Conservation (phyloP, 2,888 invertebrate genomes). For the Xanthostigma xanthostigma region DNA sequence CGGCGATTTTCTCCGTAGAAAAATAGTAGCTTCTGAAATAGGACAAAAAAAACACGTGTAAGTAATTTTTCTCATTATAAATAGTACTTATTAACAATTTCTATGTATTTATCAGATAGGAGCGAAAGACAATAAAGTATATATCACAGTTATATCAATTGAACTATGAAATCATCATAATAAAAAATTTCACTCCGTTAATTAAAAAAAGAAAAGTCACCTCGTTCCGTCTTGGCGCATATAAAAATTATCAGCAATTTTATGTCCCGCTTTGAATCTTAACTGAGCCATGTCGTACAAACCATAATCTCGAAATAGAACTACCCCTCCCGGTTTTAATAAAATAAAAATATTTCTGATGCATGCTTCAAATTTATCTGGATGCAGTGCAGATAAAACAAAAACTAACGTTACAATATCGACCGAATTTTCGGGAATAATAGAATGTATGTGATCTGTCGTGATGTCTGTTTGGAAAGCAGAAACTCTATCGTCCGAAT, state of each 20-base stretch:
- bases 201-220: slow-evolving; percentile 23
- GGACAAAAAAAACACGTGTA: slow-evolving; percentile 7
- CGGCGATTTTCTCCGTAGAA: slow-evolving; percentile 49
- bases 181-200: too few relatives aligned
- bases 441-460: slow-evolving; percentile 43
- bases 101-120: too few relatives aligned
- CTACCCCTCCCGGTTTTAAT: slow-evolving; percentile 58
- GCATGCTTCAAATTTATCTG: slow-evolving; percentile 56
- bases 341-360: slow-evolving; percentile 47
- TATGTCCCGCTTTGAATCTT: slow-evolving; percentile 82
- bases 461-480: slow-evolving; percentile 83
- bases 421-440: slow-evolving; percentile 33
- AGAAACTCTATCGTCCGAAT: slow-evolving; percentile 44
- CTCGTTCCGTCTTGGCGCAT: slow-evolving; percentile 94
- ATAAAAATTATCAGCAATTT: slow-evolving; percentile 85
- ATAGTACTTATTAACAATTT: too few relatives aligned
- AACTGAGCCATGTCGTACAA: slow-evolving; percentile 92
- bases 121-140: too few relatives aligned
- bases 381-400: slow-evolving; percentile 88
- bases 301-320: slow-evolving; percentile 89
- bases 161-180: too few relatives aligned
- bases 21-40: slow-evolving; percentile 64
- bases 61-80: not conserved
- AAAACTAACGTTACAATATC: slow-evolving; percentile 86
- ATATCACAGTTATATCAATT: too few relatives aligned